Percentiles rank a stretch among this genome's conserved stretches.
Evolutionary conservation across 2,888 invertebrate species (phyloP).

Genomic region (Norana najaformis): DNA sequence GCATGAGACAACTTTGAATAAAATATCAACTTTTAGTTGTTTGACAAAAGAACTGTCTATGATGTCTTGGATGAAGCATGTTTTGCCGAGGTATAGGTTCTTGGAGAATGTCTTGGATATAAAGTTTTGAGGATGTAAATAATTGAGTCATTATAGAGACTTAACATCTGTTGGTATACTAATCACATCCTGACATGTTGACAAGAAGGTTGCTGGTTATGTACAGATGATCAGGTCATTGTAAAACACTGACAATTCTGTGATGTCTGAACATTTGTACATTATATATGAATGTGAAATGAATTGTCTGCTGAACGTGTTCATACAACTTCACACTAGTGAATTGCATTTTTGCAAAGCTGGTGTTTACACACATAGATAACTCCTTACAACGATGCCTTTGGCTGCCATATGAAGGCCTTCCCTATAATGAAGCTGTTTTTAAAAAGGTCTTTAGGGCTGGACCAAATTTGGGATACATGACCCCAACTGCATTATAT

Average conservation of each 20-base stretch:
- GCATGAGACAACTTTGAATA: neutral
- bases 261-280: constrained; percentile 13
- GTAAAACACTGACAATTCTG: constrained; percentile 13
- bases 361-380: too few species aligned
- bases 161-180: constrained; percentile 6
- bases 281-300: neutral
- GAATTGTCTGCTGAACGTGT: neutral
- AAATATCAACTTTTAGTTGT: neutral
- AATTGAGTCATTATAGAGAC: neutral
- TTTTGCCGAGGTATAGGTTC: neutral
- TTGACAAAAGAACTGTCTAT: neutral
- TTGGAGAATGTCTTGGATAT: neutral
- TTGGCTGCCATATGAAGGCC: too few species aligned
- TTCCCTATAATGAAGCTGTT: too few species aligned
- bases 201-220: neutral
- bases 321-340: too few species aligned
- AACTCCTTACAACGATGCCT: too few species aligned
- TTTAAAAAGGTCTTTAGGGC: too few species aligned
- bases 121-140: neutral
- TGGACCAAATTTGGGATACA: too few species aligned
- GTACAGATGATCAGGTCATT: constrained; percentile 13
- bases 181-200: neutral
- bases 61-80: neutral
- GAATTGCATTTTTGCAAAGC: neutral
- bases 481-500: too few species aligned